These are phyloP conservation scores for Lepidurus arcticus DNA, from an alignment of 1,140 invertebrate species.

Conservation along the genomic window DNA sequence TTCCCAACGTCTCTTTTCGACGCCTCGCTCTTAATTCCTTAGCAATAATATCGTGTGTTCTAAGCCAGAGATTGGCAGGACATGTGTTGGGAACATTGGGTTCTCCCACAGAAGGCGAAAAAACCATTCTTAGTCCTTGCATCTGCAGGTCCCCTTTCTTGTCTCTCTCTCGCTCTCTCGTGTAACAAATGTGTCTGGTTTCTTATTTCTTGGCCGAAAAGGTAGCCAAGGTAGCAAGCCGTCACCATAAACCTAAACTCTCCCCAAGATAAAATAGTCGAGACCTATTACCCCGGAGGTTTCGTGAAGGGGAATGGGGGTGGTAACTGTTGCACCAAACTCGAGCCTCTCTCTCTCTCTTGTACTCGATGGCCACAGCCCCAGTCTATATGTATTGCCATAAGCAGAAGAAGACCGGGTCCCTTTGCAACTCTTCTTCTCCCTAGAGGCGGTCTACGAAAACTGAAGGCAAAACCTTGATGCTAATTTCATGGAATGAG, in stretches of 20 bases:
- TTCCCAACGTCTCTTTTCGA: not conserved
- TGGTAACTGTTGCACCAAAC: not conserved
- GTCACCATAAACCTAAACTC: constrained; percentile 13
- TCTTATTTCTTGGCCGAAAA: not conserved
- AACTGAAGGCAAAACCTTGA: not conserved
- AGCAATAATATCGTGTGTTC: not conserved
- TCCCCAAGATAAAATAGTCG: not conserved
- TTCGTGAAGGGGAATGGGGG: not conserved
- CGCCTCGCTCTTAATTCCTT: not conserved
- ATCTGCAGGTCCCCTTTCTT: not conserved
- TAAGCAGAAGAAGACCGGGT: not conserved
- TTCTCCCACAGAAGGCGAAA: not conserved
- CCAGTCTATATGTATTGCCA: too few species aligned
- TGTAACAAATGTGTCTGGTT: not conserved
- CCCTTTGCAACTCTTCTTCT: constrained; percentile 17
- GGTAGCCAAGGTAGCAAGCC: constrained; percentile 13
- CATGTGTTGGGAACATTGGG: not conserved
- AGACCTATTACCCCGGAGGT: not conserved
- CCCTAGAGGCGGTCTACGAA: not conserved
- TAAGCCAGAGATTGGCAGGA: not conserved
- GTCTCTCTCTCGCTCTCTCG: not conserved
- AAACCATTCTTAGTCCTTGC: not conserved
- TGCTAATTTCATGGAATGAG: constrained; percentile 22
- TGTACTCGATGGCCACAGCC: too few species aligned
- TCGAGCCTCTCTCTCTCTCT: too few species aligned